These are phyloP conservation scores for Chloromyia formosa DNA, from an alignment of 2,888 invertebrate species.

Conservation along the genomic window DNA sequence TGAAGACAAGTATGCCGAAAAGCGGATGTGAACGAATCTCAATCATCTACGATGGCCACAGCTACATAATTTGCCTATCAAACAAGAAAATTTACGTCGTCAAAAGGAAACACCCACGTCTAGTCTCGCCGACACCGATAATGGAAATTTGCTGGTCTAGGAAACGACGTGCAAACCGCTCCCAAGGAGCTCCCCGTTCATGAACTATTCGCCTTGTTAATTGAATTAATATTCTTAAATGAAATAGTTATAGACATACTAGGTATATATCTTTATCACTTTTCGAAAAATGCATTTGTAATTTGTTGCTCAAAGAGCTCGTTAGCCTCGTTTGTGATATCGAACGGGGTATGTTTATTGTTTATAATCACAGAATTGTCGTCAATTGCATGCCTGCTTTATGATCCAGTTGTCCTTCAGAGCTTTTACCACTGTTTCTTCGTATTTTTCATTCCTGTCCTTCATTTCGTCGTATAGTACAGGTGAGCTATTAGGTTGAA, in stretches of 20 bases:
- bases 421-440: constrained; percentile 82
- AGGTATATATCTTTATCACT: constrained; percentile 49
- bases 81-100: constrained; percentile 87
- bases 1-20: constrained; percentile 74
- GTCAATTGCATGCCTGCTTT: constrained; percentile 87
- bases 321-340: constrained; percentile 93
- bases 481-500: constrained; percentile 84
- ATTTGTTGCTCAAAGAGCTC: constrained; percentile 87
- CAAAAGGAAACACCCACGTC: constrained; percentile 64
- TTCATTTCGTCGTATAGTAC: constrained; percentile 72
- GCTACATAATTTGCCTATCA: constrained; percentile 86
- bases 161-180: too few species aligned
- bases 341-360: constrained; percentile 84
- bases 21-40: constrained; percentile 84
- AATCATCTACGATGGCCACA: constrained; percentile 84
- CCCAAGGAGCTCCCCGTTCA: constrained; percentile 53
- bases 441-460: constrained; percentile 67
- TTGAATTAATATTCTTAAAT: constrained; percentile 10
- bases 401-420: constrained; percentile 94
- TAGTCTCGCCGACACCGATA: constrained; percentile 31
- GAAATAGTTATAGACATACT: background rate
- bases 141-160: constrained; percentile 38
- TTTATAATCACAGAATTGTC: constrained; percentile 95
- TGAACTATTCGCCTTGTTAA: constrained; percentile 28
- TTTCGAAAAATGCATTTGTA: constrained; percentile 88